A percentile compares a stretch with the other conserved stretches of the same genome.
Evolutionary conservation across 2,113 vertebrate species (phyloP).

Genomic region (Pomatostomus ruficeps): DNA sequence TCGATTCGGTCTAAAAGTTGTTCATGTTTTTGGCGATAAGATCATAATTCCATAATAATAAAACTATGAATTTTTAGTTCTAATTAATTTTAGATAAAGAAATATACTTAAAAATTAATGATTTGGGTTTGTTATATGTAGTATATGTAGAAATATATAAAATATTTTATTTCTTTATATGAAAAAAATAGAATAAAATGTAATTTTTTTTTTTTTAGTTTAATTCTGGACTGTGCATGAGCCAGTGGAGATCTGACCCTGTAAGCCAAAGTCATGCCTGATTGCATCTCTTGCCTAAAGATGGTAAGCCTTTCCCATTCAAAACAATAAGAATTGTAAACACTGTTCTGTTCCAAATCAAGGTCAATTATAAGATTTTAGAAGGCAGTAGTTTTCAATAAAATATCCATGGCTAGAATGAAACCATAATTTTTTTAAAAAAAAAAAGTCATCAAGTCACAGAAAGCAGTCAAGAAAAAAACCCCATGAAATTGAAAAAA

Average conservation of each 20-base stretch:
- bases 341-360: background rate
- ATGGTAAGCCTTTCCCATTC: background rate
- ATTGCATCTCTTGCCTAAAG: background rate
- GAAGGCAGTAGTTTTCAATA: background rate
- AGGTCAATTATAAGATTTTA: background rate
- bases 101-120: background rate
- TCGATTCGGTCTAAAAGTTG: background rate
- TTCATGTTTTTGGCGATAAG: background rate
- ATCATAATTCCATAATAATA: background rate
- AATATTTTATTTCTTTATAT: background rate
- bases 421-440: background rate
- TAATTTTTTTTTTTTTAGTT: background rate
- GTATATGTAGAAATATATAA: background rate
- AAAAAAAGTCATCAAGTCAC: background rate
- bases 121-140: background rate
- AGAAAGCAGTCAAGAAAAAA: background rate
- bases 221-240: background rate
- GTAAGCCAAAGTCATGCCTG: background rate
- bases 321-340: background rate
- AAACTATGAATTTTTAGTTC: background rate
- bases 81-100: background rate
- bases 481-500: background rate
- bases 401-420: background rate
- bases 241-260: background rate
- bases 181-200: background rate